Evolutionary conservation across 2,888 invertebrate species (phyloP).

Genomic region (Drepanosiphum platanoidis): DNA sequence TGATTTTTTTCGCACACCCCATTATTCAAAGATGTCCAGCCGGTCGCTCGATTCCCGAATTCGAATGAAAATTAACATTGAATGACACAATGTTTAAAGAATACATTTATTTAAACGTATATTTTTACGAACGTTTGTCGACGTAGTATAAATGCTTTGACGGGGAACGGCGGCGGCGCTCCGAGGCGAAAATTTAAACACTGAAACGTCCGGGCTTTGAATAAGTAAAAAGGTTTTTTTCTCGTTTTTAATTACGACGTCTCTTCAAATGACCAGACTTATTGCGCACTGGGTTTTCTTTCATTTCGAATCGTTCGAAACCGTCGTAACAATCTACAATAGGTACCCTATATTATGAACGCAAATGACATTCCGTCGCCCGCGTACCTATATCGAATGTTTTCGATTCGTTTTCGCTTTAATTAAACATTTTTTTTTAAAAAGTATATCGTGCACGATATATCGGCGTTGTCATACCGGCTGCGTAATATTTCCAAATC

Average conservation of each 20-base stretch:
- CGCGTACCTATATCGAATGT: background rate
- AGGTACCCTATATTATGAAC: no score
- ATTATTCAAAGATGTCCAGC: conserved; percentile 62
- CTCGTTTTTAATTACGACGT: conserved; percentile 29
- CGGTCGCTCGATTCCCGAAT: conserved; percentile 58
- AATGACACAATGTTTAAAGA: conserved; percentile 55
- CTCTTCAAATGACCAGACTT: background rate
- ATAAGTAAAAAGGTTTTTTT: conserved; percentile 10
- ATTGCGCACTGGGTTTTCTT: background rate
- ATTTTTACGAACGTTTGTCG: background rate
- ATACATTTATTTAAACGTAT: conserved; percentile 18
- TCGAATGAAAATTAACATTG: conserved; percentile 57
- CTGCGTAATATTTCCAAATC: no score
- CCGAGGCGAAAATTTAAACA: conserved; percentile 6
- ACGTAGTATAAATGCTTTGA: background rate
- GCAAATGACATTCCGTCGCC: no score
- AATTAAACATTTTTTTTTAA: no score
- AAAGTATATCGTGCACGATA: no score
- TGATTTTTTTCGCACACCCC: conserved; percentile 57
- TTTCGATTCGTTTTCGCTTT: no score
- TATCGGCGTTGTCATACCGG: no score
- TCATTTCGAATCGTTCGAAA: background rate
- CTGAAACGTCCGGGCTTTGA: background rate
- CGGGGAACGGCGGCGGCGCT: background rate
- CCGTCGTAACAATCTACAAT: background rate